These are phyloP conservation scores for Choristoneura fumiferana DNA, from an alignment of 1,140 invertebrate genomes.

Conservation along the genomic window DNA sequence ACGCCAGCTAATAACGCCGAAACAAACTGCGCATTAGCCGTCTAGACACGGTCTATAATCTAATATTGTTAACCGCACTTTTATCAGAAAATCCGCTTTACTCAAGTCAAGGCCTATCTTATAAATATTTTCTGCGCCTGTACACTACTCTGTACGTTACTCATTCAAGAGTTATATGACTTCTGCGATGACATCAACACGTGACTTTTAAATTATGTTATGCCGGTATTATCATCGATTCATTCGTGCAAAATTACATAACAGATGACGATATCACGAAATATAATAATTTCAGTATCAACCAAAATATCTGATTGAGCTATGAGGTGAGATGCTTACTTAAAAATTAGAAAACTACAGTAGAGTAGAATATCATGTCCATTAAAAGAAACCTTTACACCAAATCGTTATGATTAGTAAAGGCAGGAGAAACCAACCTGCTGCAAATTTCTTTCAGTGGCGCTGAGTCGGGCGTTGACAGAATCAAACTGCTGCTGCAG, in stretches of 20 bases:
- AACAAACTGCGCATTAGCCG: neutral
- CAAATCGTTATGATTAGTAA: too few species aligned
- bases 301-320: too few species aligned
- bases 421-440: too few species aligned
- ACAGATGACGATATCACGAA: too few species aligned
- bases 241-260: too few species aligned
- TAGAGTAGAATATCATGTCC: too few species aligned
- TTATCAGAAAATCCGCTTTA: conserved; percentile 6
- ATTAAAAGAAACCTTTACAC: too few species aligned
- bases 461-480: conserved; percentile 47
- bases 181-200: neutral
- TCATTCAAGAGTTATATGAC: neutral
- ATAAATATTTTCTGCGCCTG: neutral
- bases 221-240: too few species aligned
- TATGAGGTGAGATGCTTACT: too few species aligned
- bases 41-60: conserved; percentile 13
- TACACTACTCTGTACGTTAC: too few species aligned
- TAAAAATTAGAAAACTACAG: too few species aligned
- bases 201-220: neutral
- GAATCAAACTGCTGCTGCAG: conserved; percentile 62
- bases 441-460: conserved; percentile 58
- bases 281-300: too few species aligned
- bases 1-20: neutral
- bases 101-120: conserved; percentile 6
- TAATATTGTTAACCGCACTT: neutral